Evolutionary conservation across 2,797 vertebrate species (phyloP).

Genomic region (Siniperca undulata): DNA sequence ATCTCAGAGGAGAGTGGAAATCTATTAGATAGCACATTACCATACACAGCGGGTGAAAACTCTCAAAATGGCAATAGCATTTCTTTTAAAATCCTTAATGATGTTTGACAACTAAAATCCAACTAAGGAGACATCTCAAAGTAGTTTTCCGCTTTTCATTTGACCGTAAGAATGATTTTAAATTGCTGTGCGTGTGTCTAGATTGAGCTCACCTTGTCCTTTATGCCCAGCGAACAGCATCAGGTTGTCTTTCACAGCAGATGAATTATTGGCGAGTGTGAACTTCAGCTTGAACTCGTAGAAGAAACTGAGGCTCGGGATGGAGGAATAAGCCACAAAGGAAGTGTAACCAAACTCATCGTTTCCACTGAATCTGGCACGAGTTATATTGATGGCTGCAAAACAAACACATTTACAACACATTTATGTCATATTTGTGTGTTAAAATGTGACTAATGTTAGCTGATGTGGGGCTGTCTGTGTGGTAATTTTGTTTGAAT

Average conservation of each 20-base stretch:
- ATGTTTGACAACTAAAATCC: slow-evolving; percentile 61
- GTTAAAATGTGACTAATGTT: not conserved
- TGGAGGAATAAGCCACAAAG: slow-evolving; percentile 86
- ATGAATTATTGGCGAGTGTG: slow-evolving; percentile 85
- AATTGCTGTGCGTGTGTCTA: slow-evolving; percentile 38
- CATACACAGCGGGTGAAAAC: slow-evolving; percentile 59
- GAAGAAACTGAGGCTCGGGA: slow-evolving; percentile 85
- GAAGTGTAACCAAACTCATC: slow-evolving; percentile 90
- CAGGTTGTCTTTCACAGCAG: slow-evolving; percentile 89
- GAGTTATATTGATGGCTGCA: slow-evolving; percentile 88
- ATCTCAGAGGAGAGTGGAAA: slow-evolving; percentile 64
- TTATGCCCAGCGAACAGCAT: slow-evolving; percentile 92
- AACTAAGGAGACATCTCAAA: slow-evolving; percentile 42
- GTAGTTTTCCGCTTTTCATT: slow-evolving; percentile 38
- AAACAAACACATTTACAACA: slow-evolving; percentile 40
- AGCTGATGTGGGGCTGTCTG: slow-evolving; percentile 16
- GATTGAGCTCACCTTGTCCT: slow-evolving; percentile 87
- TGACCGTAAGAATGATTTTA: slow-evolving; percentile 37
- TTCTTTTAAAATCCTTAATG: slow-evolving; percentile 63
- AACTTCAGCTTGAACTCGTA: slow-evolving; percentile 92
- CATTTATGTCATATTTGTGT: slow-evolving; percentile 14
- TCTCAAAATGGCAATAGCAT: slow-evolving; percentile 45
- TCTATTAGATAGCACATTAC: slow-evolving; percentile 75
- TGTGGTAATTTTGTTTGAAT: slow-evolving; percentile 28
- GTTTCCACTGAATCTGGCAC: slow-evolving; percentile 87